Conservation (phyloP, 2,888 invertebrate genomes). For the Hesperia comma region DNA sequence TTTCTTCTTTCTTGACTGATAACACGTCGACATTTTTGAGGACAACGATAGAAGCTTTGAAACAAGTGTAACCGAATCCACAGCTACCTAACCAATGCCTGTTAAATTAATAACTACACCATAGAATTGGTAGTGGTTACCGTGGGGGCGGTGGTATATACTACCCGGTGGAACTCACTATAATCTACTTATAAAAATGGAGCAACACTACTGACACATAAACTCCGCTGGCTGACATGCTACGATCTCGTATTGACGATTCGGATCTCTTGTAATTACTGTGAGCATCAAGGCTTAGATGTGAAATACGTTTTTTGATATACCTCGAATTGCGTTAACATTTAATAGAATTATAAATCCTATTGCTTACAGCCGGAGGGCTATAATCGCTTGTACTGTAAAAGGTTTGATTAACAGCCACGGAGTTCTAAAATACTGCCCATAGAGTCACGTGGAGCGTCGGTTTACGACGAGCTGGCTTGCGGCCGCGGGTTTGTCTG, state of each 20-base stretch:
- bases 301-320: conserved; percentile 9
- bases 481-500: conserved; percentile 13
- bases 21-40: too few species aligned
- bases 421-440: conserved; percentile 31
- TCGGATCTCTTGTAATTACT: not conserved
- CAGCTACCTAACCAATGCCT: too few species aligned
- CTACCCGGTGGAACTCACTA: too few species aligned
- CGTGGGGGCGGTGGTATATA: too few species aligned
- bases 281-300: not conserved
- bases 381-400: conserved; percentile 20
- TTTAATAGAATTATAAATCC: conserved; percentile 23
- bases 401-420: conserved; percentile 29
- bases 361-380: conserved; percentile 8
- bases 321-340: conserved; percentile 9
- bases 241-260: not conserved
- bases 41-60: too few species aligned
- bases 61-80: too few species aligned
- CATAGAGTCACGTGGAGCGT: conserved; percentile 16
- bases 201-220: too few species aligned
- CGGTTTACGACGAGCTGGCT: conserved; percentile 45
- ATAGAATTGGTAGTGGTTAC: too few species aligned
- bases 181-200: too few species aligned
- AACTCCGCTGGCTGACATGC: too few species aligned
- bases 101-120: too few species aligned
- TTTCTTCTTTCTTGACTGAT: too few species aligned